Base-by-base conservation (phyloP, 2,888 invertebrate genomes). In the Muscina levida region DNA sequence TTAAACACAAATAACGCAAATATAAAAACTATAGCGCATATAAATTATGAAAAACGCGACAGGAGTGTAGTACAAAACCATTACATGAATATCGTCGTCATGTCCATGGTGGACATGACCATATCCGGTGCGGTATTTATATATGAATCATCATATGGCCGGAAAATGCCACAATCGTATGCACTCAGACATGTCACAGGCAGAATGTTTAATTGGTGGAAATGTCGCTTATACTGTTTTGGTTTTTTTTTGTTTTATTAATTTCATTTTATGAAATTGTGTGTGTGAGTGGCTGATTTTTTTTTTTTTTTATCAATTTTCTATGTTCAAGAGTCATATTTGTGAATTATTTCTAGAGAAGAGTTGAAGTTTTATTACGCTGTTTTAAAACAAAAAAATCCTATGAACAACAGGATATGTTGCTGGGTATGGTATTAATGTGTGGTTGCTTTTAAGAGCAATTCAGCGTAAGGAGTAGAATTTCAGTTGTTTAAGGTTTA, bases 141-240 rank as follows among this genome's bases (percentile, higher is more conserved):
- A 11, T 13, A 10, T 22, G 53, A 2, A 11, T 17, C n/a, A 48
- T 11, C 15, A 17, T 48, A 17, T 48, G 17, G n/a, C 17, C 39
- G 62, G 42, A 62, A 62, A 39, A 42, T 22, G 22, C 42, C 62
- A 22, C 62, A 62, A 62, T 39, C 39, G 22, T 31, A 19, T 10
- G 48, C 19, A 62, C 10, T 62, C 62, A 62, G 15, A 39, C 62
- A 62, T 62, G 19, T 62, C 42, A 62, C 13, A 42, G 10, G 19
- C 42, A 17, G 39, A 22, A 22, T 42, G 62, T 62, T 62, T 62
- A 62, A 62, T 62, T 62, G 62, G 19, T 62, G 62, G 13, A 62
- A 62, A 19, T 59, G 17, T 8, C 31, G 31, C 31, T n/a, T 8
- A 31, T 31, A 3, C 3, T 51, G 17, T 51, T 51, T 19, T 51